These are phyloP conservation scores for Timema cristinae DNA, from an alignment of 2,888 invertebrate species.

Conservation along the genomic window DNA sequence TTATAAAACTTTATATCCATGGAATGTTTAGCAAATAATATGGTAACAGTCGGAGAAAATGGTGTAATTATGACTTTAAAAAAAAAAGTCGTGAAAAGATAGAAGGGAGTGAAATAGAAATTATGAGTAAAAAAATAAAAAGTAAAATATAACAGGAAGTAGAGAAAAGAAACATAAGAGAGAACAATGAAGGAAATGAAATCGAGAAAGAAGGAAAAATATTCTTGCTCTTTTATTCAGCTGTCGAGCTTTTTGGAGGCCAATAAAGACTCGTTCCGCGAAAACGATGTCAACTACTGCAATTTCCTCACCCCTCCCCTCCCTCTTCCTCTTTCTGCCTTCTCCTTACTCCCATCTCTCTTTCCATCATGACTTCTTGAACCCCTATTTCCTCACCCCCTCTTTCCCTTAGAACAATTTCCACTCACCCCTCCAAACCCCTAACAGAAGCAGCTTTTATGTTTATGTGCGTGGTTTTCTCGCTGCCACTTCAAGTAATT, in stretches of 20 bases:
- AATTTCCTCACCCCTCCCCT: conserved; percentile 11
- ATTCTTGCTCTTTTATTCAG: conserved; percentile 4
- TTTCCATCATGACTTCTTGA: too few relatives aligned
- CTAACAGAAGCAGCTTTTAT: too few relatives aligned
- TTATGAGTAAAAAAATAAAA: too few relatives aligned
- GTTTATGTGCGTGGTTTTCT: too few relatives aligned
- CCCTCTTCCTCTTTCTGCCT: neutral
- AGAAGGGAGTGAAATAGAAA: neutral
- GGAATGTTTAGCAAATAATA: too few relatives aligned
- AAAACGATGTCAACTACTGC: conserved; percentile 19
- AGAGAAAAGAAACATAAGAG: neutral
- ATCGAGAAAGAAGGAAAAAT: neutral
- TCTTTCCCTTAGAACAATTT: too few relatives aligned
- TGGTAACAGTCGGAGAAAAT: too few relatives aligned
- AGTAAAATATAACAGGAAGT: too few relatives aligned
- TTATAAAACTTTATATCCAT: too few relatives aligned
- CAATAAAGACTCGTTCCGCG: conserved; percentile 22
- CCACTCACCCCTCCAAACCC: too few relatives aligned
- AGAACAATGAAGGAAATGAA: neutral
- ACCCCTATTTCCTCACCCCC: too few relatives aligned
- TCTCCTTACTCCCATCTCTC: neutral
- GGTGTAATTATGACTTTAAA: conserved; percentile 14
- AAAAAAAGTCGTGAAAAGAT: conserved; percentile 4
- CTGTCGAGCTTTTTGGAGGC: conserved; percentile 13
- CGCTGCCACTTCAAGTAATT: too few relatives aligned